Conservation (phyloP, 53 echinoderm and acorn worm genomes). For the Astropecten irregularis region DNA sequence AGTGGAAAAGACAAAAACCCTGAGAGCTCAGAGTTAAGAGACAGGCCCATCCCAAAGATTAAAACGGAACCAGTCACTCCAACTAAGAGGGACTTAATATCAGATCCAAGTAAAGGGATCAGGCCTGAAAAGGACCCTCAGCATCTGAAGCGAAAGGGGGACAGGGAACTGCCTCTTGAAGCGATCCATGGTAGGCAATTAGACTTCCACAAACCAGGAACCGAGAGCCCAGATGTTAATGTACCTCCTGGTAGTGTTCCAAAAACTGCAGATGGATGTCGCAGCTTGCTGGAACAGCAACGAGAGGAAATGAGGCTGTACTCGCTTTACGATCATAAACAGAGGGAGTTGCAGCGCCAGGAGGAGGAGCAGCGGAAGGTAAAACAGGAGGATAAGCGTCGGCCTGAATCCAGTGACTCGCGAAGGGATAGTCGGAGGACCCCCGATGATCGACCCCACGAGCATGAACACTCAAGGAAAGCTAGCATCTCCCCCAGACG, state of each 20-base stretch:
- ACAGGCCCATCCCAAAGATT: constrained; percentile 53
- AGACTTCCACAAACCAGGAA: constrained; percentile 66
- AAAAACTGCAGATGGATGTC: constrained; percentile 13
- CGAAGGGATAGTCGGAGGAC: constrained; percentile 49
- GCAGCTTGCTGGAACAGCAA: constrained; percentile 57
- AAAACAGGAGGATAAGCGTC: constrained; percentile 56
- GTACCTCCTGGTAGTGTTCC: constrained; percentile 8
- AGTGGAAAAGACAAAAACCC: constrained; percentile 51
- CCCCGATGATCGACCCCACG: constrained; percentile 25
- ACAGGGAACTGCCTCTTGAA: constrained; percentile 50
- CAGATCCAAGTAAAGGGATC: constrained; percentile 12
- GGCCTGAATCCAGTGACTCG: constrained; percentile 46
- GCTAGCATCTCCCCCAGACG: constrained; percentile 32
- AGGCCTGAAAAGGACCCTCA: constrained; percentile 8
- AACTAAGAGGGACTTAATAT: constrained; percentile 39
- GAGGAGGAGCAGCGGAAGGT: constrained; percentile 63
- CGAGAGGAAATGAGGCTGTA: constrained; percentile 81
- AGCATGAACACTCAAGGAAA: constrained; percentile 54
- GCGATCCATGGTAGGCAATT: constrained; percentile 66
- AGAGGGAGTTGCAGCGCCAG: constrained; percentile 73
- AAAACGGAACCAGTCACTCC: constrained; percentile 79
- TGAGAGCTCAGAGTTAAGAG: constrained; percentile 43
- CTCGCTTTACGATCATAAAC: constrained; percentile 73
- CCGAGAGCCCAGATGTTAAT: constrained; percentile 50
- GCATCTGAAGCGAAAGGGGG: constrained; percentile 51